Base-by-base conservation (phyloP, 2,797 vertebrate genomes). In the Peromyscus nudipes region DNA sequence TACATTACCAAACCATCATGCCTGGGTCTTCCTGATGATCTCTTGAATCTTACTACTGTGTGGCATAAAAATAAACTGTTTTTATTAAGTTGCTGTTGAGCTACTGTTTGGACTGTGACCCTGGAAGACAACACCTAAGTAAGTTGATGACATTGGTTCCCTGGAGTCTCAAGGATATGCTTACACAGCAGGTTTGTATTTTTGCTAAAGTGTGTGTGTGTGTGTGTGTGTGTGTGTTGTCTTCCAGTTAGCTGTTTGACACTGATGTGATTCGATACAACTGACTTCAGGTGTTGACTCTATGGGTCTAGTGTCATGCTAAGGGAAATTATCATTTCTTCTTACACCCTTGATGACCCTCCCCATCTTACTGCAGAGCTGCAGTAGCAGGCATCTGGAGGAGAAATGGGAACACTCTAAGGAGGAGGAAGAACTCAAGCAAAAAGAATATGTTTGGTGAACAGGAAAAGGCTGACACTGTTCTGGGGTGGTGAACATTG, bases 401-500 rank as follows among this genome's bases (percentile, higher is more conserved):
- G 23, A 9, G 0, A 60, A 31, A 6, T 1, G 43, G 27, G 60
- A 17, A 40, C 9, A 43, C 37, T 23, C 31, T 27, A 46, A 80
- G 60, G 6, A 43, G 17, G 0, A 1, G 12, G 60, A 57, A 60
- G 52, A 73, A 64, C 11, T 9, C 16, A 37, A 73, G 23, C 27
- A 37, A 46, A 60, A 69, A 19, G 11, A 60, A 67, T 19, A 37
- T 10, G 4, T 37, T 19, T 17, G 4, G 0, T 27, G n/a, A 65
- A 6, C n/a, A 29, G 60, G 31, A 4, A 25, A 37, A n/a, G 25
- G 25, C 27, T 27, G 17, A 7, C 21, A 1, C 6, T 46, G 9
- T 4, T n/a, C 31, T 6, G 16, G n/a, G 31, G 34, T 4, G 9
- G 14, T 11, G 21, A 40, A n/a, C 25, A 3, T 2, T 0, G 0